Percentiles rank a stretch among this genome's conserved stretches.
Evolutionary conservation across 1,140 invertebrate species (phyloP).

Genomic region (Drosophila murphyi): DNA sequence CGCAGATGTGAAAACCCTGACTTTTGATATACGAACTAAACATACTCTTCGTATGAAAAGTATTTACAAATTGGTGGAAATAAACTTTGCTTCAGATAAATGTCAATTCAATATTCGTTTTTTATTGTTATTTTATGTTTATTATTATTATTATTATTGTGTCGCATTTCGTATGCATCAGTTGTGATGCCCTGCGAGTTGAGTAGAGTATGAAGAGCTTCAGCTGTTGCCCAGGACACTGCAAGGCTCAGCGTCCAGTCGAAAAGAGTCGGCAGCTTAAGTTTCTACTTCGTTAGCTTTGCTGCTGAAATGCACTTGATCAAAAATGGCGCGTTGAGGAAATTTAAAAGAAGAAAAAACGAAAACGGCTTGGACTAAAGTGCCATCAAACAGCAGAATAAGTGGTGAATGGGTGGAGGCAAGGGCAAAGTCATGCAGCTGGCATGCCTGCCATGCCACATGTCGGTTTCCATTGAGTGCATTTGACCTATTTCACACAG

Average conservation of each 20-base stretch:
- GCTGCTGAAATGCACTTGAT: conserved; percentile 72
- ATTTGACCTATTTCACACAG: conserved; percentile 63
- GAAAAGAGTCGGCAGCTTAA: conserved; percentile 40
- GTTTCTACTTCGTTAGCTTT: conserved; percentile 74
- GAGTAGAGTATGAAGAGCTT: neutral
- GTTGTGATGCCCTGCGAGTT: neutral
- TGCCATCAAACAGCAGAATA: conserved; percentile 33
- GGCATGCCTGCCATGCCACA: conserved; percentile 50
- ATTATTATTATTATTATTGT: too few relatives aligned
- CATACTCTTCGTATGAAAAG: conserved; percentile 23
- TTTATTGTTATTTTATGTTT: too few relatives aligned
- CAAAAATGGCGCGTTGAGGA: conserved; percentile 64
- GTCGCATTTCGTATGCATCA: neutral
- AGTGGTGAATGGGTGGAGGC: neutral
- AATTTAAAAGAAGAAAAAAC: conserved; percentile 33
- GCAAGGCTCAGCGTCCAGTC: neutral
- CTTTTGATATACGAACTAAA: neutral
- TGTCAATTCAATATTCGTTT: too few relatives aligned
- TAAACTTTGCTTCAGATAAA: too few relatives aligned
- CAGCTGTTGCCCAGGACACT: conserved; percentile 25
- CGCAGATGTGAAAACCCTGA: neutral
- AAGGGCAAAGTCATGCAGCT: conserved; percentile 20
- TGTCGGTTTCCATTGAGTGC: conserved; percentile 67
- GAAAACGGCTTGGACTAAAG: conserved; percentile 32
- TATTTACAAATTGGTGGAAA: too few relatives aligned